Evolutionary conservation across 53 echinoderm and acorn worm species (phyloP).

Genomic region (Pentamera pediparva): DNA sequence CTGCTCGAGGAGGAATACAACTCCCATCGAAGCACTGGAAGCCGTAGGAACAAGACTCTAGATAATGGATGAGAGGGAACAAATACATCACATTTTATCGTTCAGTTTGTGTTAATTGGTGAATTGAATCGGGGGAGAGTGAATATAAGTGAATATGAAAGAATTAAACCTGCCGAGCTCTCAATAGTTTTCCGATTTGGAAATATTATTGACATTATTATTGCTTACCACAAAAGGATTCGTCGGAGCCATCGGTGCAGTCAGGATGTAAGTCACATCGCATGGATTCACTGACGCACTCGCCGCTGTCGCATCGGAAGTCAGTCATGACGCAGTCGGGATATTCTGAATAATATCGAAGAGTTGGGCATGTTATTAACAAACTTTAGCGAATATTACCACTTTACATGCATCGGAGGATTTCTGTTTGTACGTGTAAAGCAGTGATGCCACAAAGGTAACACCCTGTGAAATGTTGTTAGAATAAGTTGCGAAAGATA

Average conservation of each 20-base stretch:
- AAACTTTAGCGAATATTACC: background rate
- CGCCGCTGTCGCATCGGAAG: conserved; percentile 35
- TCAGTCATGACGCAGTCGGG: conserved; percentile 22
- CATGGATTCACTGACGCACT: conserved; percentile 25
- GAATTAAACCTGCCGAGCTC: too few relatives aligned
- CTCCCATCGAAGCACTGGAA: conserved; percentile 77
- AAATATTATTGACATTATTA: background rate
- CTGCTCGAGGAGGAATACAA: conserved; percentile 55
- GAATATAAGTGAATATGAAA: too few relatives aligned
- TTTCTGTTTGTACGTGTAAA: too few relatives aligned
- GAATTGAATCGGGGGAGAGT: too few relatives aligned
- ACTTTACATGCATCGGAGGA: background rate
- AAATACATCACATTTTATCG: too few relatives aligned
- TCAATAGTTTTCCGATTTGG: too few relatives aligned
- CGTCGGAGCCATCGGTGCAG: conserved; percentile 77
- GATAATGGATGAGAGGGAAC: background rate
- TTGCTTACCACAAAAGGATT: conserved; percentile 62
- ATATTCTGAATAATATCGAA: conserved; percentile 31
- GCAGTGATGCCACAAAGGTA: too few relatives aligned
- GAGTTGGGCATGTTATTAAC: background rate
- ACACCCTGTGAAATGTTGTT: too few relatives aligned
- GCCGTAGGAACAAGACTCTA: conserved; percentile 43
- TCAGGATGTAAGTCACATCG: conserved; percentile 57
- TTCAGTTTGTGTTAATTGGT: too few relatives aligned
- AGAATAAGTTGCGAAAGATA: too few relatives aligned